A percentile compares a stretch with the other conserved stretches of the same genome.
Evolutionary conservation across 1,140 invertebrate species (phyloP).

Genomic region (Aphelenchoides avenae): DNA sequence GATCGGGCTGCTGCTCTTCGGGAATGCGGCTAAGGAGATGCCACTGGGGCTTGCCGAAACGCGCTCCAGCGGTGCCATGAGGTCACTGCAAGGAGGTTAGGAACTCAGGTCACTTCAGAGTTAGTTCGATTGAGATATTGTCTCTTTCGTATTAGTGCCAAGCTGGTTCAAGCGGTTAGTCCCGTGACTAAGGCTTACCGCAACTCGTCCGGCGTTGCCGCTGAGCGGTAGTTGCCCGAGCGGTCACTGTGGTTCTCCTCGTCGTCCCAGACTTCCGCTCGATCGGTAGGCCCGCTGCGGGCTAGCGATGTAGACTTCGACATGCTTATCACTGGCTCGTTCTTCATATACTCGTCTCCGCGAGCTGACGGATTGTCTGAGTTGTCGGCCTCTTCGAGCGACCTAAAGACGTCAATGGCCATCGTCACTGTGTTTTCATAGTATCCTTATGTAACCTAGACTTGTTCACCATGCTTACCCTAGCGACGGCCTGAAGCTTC

Average conservation of each 20-base stretch:
- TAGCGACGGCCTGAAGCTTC: conserved; percentile 16
- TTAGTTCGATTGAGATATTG: too few species aligned
- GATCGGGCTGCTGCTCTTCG: conserved; percentile 24
- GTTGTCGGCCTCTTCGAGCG: conserved; percentile 27
- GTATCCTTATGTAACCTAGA: not conserved
- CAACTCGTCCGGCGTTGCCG: conserved; percentile 35
- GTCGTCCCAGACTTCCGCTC: conserved; percentile 16
- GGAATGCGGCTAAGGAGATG: conserved; percentile 38
- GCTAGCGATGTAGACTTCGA: conserved; percentile 11
- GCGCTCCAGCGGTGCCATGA: conserved; percentile 17
- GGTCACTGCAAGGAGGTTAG: conserved; percentile 26
- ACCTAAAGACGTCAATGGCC: conserved; percentile 25
- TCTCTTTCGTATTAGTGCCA: conserved; percentile 1
- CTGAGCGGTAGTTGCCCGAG: conserved; percentile 16
- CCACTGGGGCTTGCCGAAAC: conserved; percentile 21
- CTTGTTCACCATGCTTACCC: conserved; percentile 1
- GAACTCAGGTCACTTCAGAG: too few species aligned
- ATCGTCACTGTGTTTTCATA: conserved; percentile 4
- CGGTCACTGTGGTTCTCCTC: conserved; percentile 16
- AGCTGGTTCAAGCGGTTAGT: not conserved
- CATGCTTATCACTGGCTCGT: conserved; percentile 12
- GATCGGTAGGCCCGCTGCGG: conserved; percentile 6
- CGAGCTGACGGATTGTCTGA: conserved; percentile 10
- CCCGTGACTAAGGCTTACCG: conserved; percentile 19
- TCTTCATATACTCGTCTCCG: conserved; percentile 8